Conservation (phyloP, 2,113 vertebrate genomes). For the Maccullochella peelii region DNA sequence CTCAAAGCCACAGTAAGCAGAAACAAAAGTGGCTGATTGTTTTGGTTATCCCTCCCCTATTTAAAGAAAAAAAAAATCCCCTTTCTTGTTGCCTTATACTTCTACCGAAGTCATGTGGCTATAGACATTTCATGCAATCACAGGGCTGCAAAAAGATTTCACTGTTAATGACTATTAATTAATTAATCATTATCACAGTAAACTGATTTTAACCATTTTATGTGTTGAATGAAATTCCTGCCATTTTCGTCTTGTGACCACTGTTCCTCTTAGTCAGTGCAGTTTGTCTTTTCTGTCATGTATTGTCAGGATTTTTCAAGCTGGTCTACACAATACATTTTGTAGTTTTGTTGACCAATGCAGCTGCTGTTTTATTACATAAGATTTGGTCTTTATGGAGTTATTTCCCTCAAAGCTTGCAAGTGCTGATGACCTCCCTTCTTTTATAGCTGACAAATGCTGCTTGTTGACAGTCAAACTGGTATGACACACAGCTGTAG, state of each 20-base stretch:
- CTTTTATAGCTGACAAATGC: background rate
- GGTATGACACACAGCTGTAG: background rate
- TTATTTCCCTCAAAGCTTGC: background rate
- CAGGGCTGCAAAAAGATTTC: background rate
- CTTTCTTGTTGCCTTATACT: background rate
- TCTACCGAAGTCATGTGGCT: background rate
- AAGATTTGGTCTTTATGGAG: background rate
- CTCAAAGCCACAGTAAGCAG: background rate
- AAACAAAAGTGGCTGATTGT: conserved; percentile 8
- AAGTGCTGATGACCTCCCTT: background rate
- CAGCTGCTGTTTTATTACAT: background rate
- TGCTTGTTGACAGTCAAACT: background rate
- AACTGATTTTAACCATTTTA: background rate
- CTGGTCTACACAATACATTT: background rate
- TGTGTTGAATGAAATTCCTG: background rate
- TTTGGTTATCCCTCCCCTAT: background rate
- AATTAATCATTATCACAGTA: background rate
- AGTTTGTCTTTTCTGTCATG: background rate
- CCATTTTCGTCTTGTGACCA: conserved; percentile 13
- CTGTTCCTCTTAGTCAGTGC: conserved; percentile 32
- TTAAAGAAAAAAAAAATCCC: background rate
- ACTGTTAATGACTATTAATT: background rate
- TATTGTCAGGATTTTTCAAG: background rate
- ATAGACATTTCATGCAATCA: background rate
- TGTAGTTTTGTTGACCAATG: background rate